Evolutionary conservation across 2,113 vertebrate genomes (phyloP).

Genomic region (Scortum barcoo): DNA sequence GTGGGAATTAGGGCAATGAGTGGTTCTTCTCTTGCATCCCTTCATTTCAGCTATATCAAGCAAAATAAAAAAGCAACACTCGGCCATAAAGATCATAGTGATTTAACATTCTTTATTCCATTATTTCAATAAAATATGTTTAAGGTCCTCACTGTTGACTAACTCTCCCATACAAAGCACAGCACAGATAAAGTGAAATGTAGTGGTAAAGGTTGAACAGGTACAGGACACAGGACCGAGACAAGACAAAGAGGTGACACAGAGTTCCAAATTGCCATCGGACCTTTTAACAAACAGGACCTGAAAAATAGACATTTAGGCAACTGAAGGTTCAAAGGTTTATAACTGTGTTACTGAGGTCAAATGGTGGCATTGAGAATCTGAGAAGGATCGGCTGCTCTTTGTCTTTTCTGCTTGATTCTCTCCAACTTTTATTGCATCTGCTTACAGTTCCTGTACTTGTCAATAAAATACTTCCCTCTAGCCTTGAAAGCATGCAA

Average conservation of each 20-base stretch:
- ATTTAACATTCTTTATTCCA: slow-evolving; percentile 78
- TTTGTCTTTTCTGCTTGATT: slow-evolving; percentile 23
- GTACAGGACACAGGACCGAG: slow-evolving; percentile 39
- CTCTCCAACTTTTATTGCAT: slow-evolving; percentile 52
- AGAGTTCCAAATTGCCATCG: slow-evolving; percentile 31
- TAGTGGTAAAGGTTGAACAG: slow-evolving; percentile 43
- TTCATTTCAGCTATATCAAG: slow-evolving; percentile 30
- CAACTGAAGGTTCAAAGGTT: slow-evolving; percentile 46
- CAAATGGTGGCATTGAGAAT: slow-evolving; percentile 17
- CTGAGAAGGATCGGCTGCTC: slow-evolving; percentile 1
- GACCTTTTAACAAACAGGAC: slow-evolving; percentile 41
- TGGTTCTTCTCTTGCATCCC: neutral
- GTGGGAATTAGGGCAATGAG: neutral
- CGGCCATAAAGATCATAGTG: neutral
- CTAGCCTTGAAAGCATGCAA: slow-evolving; percentile 55
- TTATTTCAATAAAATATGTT: slow-evolving; percentile 63
- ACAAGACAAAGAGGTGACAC: slow-evolving; percentile 46
- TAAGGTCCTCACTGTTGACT: slow-evolving; percentile 60
- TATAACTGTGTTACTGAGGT: slow-evolving; percentile 52
- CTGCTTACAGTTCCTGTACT: slow-evolving; percentile 40
- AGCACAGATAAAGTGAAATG: slow-evolving; percentile 66
- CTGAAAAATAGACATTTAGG: slow-evolving; percentile 59
- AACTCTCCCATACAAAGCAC: slow-evolving; percentile 58
- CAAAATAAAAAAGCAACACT: slow-evolving; percentile 8
- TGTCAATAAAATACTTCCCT: slow-evolving; percentile 32